Conservation (phyloP, 1,140 invertebrate genomes). For the Drosophila malerkotliana region DNA sequence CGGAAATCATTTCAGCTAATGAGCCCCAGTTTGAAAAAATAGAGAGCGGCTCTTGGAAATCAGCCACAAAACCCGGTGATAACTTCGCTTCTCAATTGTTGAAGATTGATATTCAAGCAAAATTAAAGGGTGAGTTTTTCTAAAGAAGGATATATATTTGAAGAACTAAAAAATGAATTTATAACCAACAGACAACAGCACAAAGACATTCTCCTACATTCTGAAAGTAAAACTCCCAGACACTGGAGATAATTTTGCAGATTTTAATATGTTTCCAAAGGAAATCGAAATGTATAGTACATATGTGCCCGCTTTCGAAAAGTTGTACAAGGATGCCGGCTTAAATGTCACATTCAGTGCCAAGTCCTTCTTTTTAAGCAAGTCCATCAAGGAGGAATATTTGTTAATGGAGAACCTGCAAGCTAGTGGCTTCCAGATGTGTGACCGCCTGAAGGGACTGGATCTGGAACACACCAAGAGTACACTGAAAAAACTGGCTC, state of each 20-base stretch:
- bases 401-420: constrained; percentile 45
- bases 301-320: constrained; percentile 44
- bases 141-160: background rate
- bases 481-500: constrained; percentile 85
- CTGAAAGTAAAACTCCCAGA: constrained; percentile 25
- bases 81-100: constrained; percentile 36
- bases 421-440: constrained; percentile 37
- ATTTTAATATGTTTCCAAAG: constrained; percentile 47
- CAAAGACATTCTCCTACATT: constrained; percentile 43
- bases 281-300: constrained; percentile 41
- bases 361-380: constrained; percentile 30
- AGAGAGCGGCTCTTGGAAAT: constrained; percentile 14
- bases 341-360: constrained; percentile 34
- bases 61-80: constrained; percentile 51
- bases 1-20: constrained; percentile 24
- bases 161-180: background rate
- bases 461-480: constrained; percentile 85
- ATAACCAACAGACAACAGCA: constrained; percentile 17
- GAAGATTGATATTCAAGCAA: constrained; percentile 33
- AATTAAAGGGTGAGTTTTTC: constrained; percentile 36
- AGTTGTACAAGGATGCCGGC: constrained; percentile 40
- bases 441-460: constrained; percentile 78
- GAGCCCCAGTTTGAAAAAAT: constrained; percentile 53
- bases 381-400: constrained; percentile 27
- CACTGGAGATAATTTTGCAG: constrained; percentile 5